These are phyloP conservation scores for Julus scanicus DNA, from an alignment of 2,888 invertebrate species.

Conservation along the genomic window DNA sequence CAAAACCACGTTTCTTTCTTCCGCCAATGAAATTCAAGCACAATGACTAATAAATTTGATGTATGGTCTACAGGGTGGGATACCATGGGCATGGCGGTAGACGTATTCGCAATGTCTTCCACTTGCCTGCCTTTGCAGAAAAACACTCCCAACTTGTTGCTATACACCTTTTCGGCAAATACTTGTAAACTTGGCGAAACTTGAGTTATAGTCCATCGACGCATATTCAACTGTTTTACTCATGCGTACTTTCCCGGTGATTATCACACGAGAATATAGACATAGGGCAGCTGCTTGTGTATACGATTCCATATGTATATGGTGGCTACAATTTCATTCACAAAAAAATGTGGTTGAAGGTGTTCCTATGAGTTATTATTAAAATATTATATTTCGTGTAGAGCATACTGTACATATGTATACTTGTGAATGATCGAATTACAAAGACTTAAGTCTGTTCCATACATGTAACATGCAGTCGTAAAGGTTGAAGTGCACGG, in stretches of 20 bases:
- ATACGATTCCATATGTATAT: background rate
- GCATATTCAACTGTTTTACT: background rate
- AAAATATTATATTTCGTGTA: background rate
- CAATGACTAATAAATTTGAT: slow-evolving; percentile 23
- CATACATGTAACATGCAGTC: too few species aligned
- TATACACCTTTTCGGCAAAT: slow-evolving; percentile 31
- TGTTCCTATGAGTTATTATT: background rate
- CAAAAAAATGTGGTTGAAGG: background rate
- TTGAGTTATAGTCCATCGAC: background rate
- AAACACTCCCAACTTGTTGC: slow-evolving; percentile 24
- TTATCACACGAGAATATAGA: slow-evolving; percentile 7
- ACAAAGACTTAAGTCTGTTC: too few species aligned
- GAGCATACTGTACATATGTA: background rate
- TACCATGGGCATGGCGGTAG: background rate
- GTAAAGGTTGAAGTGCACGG: too few species aligned
- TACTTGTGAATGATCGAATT: background rate
- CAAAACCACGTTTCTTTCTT: slow-evolving; percentile 10
- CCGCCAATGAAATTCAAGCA: background rate
- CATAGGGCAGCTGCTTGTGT: background rate
- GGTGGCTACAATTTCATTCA: background rate
- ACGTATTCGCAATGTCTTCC: slow-evolving; percentile 1
- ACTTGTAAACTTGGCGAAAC: background rate
- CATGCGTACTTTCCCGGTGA: background rate
- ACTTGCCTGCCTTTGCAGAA: background rate
- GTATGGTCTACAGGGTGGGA: slow-evolving; percentile 36